phyloP scores from a whole-genome alignment of 1,140 invertebrate species.

The Pteromalus puparum region DNA sequence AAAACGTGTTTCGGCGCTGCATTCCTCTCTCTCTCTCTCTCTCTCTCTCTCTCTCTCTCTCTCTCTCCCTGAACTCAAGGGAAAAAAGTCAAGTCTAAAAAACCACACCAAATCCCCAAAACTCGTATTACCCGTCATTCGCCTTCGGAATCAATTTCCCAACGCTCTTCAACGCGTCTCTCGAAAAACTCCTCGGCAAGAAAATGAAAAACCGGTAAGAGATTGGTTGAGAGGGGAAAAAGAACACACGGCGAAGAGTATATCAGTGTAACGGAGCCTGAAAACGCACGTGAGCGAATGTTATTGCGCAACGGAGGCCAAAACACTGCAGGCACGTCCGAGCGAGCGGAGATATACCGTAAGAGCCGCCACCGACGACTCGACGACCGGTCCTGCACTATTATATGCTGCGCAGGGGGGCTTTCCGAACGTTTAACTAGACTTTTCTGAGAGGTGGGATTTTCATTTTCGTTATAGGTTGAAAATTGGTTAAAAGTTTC shows the following conservation, averaged over 20 bases:
- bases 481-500: background rate
- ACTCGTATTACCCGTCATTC: background rate
- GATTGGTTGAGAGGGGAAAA: no score
- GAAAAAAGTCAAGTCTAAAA: background rate
- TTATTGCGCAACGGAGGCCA: slow-evolving; percentile 42
- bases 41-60: no score
- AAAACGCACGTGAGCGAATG: slow-evolving; percentile 39
- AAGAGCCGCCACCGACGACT: background rate
- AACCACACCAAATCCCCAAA: slow-evolving; percentile 1
- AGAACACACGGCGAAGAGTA: no score
- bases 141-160: background rate
- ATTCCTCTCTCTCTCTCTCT: background rate
- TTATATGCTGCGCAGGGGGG: background rate
- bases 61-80: background rate
- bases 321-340: slow-evolving; percentile 16
- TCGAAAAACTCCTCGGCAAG: background rate
- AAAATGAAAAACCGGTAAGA: background rate
- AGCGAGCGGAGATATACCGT: slow-evolving; percentile 25
- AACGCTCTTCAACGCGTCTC: background rate
- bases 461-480: background rate
- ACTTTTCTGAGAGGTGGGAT: background rate
- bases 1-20: slow-evolving; percentile 24
- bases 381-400: slow-evolving; percentile 9
- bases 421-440: background rate
- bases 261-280: slow-evolving; percentile 20